These are phyloP conservation scores for Phymastichus coffea DNA, from an alignment of 1,140 invertebrate genomes.

Conservation along the genomic window DNA sequence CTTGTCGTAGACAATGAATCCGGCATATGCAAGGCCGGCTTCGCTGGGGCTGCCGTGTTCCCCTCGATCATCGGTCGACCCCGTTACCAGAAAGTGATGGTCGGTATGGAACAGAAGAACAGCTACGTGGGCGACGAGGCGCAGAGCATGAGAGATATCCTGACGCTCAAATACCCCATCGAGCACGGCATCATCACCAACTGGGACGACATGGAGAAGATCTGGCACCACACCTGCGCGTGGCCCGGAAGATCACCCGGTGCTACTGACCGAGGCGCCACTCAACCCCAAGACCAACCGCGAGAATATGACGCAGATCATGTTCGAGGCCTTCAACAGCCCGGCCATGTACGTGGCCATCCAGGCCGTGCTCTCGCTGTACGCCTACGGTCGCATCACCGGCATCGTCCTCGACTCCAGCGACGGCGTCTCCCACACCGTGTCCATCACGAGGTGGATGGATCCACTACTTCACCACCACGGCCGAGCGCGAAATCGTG, in stretches of 20 bases:
- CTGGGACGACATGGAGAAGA: too few species aligned
- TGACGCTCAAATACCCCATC: too few species aligned
- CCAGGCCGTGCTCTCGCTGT: too few species aligned
- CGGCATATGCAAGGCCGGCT: slow-evolving; percentile 87
- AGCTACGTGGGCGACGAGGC: slow-evolving; percentile 87
- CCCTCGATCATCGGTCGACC: slow-evolving; percentile 79
- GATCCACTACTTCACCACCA: slow-evolving; percentile 70
- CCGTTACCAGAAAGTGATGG: slow-evolving; percentile 70
- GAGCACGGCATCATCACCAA: too few species aligned
- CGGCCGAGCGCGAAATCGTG: slow-evolving; percentile 78
- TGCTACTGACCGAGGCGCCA: too few species aligned
- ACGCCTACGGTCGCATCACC: slow-evolving; percentile 77
- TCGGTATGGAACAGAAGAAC: slow-evolving; percentile 93
- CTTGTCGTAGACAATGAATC: slow-evolving; percentile 88
- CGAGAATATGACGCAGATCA: slow-evolving; percentile 57
- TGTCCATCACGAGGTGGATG: too few species aligned
- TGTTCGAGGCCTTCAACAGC: too few species aligned
- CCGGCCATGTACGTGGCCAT: too few species aligned
- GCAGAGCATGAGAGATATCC: too few species aligned
- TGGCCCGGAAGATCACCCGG: slow-evolving; percentile 85
- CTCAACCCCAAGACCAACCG: slow-evolving; percentile 81
- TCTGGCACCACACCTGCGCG: too few species aligned
- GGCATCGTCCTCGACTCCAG: slow-evolving; percentile 76
- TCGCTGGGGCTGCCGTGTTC: slow-evolving; percentile 82
- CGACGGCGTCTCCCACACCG: slow-evolving; percentile 77